A percentile compares a stretch with the other conserved stretches of the same genome.
These are phyloP conservation scores for Polyommatus iphigenia DNA, from an alignment of 2,888 invertebrate genomes.

Conservation along the genomic window DNA sequence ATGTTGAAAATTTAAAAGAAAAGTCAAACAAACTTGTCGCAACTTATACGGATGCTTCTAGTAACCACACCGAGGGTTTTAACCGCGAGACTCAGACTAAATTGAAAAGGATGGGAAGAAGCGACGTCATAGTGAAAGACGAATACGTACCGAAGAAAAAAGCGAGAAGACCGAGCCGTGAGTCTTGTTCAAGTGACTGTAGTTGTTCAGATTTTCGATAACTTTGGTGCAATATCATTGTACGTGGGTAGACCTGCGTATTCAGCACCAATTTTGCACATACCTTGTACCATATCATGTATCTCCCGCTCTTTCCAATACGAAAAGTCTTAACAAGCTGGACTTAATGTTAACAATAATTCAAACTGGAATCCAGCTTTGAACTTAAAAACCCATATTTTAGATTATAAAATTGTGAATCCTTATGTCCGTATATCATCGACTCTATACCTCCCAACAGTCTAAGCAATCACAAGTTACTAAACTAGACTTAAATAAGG, in stretches of 20 bases:
- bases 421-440: too few species aligned
- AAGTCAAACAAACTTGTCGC: slow-evolving; percentile 29
- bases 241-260: too few species aligned
- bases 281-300: too few species aligned
- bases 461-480: not conserved
- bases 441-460: too few species aligned
- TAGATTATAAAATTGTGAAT: too few species aligned
- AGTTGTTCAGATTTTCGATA: not conserved
- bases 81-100: slow-evolving; percentile 8
- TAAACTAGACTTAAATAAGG: not conserved
- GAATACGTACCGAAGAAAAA: not conserved
- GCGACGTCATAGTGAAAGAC: not conserved
- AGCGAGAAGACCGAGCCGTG: not conserved
- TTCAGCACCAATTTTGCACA: too few species aligned
- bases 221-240: not conserved
- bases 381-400: too few species aligned
- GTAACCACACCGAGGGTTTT: not conserved
- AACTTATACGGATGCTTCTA: slow-evolving; percentile 14
- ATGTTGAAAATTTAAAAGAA: slow-evolving; percentile 25
- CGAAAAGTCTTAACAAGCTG: too few species aligned
- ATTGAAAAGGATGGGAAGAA: not conserved
- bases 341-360: not conserved
- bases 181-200: slow-evolving; percentile 7
- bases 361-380: not conserved
- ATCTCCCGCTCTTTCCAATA: too few species aligned